Base-by-base conservation (phyloP, 2,113 vertebrate genomes). In the Peromyscus maniculatus region DNA sequence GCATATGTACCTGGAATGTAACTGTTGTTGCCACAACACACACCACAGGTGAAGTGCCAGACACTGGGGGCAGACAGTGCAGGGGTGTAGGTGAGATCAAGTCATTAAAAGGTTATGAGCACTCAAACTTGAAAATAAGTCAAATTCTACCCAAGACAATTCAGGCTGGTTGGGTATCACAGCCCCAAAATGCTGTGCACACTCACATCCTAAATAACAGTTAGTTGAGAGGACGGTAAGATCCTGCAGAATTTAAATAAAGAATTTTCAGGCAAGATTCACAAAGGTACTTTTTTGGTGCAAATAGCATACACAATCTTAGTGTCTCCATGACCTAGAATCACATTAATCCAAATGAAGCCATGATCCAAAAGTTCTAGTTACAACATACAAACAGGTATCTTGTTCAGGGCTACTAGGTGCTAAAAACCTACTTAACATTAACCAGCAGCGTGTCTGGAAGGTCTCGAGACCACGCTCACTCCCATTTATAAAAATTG, bases 401-500 rank as follows among this genome's bases (percentile, higher is more conserved):
- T 93, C 80, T 93, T 90, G 79, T 26, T 67, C 43, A 91, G 82
- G 52, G 2, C 43, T 91, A 66, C 24, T 22, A 72, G 55, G 49
- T 87, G 31, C 59, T 55, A 91, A 71, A 43, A 24, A 91, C 55
- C 66, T 43, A 90, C 16, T 64, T 82, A 84, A 90, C 12, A 9
- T 69, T 52, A 66, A 87, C 33, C 26, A 92, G 94, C 46, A 82
- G 79, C 19, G 52, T 13, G 84, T 57, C 9, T 64, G 21, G 0
- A 57, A 74, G 21, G 43, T 78, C 64, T 95, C 71, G 82, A 78
- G 67, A 62, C 36, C 36, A 75, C 0, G 2, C 67, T 99, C 98
- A 99, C 92, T 99, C 99, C 99, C 99, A 99, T 96, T 97, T 99
- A 98, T 99, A 99, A 87, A 99, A 97, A 96, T 99, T 99, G 79